A percentile compares a stretch with the other conserved stretches of the same genome.
Evolutionary conservation across 2,113 vertebrate genomes (phyloP).

Genomic region (Athene cunicularia): DNA sequence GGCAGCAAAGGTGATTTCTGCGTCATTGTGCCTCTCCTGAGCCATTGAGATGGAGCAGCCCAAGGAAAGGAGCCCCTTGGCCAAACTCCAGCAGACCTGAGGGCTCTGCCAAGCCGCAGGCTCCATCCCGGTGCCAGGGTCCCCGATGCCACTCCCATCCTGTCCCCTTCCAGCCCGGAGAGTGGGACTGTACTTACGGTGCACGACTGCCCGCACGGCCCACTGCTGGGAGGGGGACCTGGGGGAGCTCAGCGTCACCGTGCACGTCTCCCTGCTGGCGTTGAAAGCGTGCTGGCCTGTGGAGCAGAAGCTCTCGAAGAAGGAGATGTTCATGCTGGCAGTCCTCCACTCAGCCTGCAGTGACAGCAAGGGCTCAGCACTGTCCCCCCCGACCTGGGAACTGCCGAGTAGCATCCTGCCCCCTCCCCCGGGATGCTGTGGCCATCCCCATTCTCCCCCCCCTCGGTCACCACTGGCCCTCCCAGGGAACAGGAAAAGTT

Average conservation of each 20-base stretch:
- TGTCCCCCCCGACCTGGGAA: not conserved
- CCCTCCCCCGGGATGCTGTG: not conserved
- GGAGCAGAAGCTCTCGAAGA: constrained; percentile 64
- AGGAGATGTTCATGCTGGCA: not conserved
- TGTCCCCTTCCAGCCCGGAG: fast-evolving
- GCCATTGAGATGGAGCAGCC: not conserved
- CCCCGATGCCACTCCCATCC: not conserved
- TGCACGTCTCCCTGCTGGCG: constrained; percentile 49
- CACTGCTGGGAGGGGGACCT: not conserved
- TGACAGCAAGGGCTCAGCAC: not conserved
- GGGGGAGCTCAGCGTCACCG: not conserved
- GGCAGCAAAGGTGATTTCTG: not conserved
- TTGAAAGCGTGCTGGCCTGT: constrained; percentile 43
- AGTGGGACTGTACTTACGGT: not conserved
- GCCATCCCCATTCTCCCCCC: not conserved
- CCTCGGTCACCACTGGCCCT: fast-evolving
- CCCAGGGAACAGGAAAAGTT: constrained; percentile 49
- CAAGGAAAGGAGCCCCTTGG: not conserved
- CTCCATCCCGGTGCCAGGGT: fast-evolving
- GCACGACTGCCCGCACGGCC: not conserved
- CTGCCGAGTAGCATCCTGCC: fast-evolving
- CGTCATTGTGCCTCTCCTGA: fast-evolving
- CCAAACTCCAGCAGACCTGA: not conserved
- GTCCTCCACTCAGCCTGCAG: not conserved
- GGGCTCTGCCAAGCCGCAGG: not conserved